These are phyloP conservation scores for Crotalus helleri DNA, from an alignment of 2,113 vertebrate genomes.

Conservation along the genomic window DNA sequence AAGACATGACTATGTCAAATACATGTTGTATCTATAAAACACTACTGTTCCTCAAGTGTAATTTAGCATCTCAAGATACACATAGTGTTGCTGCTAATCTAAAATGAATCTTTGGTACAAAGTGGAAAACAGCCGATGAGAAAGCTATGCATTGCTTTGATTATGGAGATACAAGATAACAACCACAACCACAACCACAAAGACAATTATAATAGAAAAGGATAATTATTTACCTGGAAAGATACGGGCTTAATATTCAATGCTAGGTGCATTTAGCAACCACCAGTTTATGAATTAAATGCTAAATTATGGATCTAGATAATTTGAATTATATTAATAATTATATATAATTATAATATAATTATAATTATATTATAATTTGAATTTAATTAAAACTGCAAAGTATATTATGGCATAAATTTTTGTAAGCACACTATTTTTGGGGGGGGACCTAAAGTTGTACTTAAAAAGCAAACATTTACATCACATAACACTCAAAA, in stretches of 20 bases:
- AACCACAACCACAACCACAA: neutral
- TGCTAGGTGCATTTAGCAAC: neutral
- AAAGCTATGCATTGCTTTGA: neutral
- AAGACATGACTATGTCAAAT: neutral
- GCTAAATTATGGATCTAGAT: neutral
- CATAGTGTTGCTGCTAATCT: neutral
- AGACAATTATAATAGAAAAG: neutral
- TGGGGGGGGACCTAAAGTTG: neutral
- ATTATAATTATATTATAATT: neutral
- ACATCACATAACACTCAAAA: neutral
- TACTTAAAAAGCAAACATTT: neutral
- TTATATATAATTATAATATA: too few relatives aligned
- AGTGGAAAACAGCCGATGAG: neutral
- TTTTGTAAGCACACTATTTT: neutral
- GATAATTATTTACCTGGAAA: neutral
- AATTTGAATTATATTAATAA: neutral
- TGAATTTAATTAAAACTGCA: neutral
- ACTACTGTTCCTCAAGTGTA: neutral
- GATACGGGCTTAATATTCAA: neutral
- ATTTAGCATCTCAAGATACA: neutral
- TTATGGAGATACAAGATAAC: neutral
- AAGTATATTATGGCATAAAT: neutral
- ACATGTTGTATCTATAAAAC: neutral
- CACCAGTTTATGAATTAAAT: neutral
- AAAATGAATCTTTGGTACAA: neutral